Evolutionary conservation across 2,797 vertebrate species (phyloP).

Genomic region (Gadopsis bispinosus): DNA sequence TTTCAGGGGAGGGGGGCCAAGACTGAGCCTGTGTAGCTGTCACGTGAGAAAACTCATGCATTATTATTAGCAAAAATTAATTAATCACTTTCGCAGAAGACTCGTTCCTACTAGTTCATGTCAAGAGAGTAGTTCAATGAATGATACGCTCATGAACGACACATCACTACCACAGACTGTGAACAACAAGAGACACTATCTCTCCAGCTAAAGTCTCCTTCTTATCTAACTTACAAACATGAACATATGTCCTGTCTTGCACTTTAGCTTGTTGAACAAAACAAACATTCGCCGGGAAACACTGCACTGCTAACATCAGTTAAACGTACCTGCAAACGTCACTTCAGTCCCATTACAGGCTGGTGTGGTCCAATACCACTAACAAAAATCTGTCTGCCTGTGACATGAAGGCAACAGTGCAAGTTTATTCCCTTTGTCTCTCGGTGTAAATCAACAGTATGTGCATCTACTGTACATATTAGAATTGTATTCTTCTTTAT

Average conservation of each 20-base stretch:
- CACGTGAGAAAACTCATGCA: too few species aligned
- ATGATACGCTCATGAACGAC: too few species aligned
- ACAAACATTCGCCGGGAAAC: not conserved
- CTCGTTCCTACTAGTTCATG: too few species aligned
- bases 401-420: not conserved
- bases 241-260: not conserved
- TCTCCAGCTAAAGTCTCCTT: not conserved
- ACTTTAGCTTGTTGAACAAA: not conserved
- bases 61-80: too few species aligned
- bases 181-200: not conserved
- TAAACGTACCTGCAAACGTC: not conserved
- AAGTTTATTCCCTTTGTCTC: not conserved
- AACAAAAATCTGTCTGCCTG: not conserved
- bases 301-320: not conserved
- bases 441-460: not conserved
- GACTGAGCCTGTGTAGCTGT: too few species aligned
- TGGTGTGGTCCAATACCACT: not conserved
- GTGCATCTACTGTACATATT: slow-evolving; percentile 16
- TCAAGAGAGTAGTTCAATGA: too few species aligned
- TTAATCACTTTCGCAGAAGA: too few species aligned
- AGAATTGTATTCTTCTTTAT: slow-evolving; percentile 9
- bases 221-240: not conserved
- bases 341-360: not conserved
- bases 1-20: too few species aligned
- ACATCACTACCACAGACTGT: not conserved